Evolutionary conservation across 2,113 vertebrate species (phyloP).

Genomic region (Syrmaticus mikado): DNA sequence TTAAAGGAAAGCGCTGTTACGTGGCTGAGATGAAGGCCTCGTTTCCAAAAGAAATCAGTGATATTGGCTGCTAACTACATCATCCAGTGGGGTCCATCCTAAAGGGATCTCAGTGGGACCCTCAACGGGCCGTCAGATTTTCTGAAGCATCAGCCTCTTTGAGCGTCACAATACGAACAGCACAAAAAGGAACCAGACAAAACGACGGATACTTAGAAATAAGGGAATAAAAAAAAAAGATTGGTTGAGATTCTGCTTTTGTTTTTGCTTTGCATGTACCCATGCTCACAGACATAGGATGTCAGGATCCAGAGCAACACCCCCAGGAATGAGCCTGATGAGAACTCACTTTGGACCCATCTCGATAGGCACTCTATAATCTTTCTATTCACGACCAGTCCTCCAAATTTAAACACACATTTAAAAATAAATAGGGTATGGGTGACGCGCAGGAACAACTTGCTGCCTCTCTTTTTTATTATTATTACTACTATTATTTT

Average conservation of each 20-base stretch:
- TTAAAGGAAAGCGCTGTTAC: background rate
- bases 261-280: background rate
- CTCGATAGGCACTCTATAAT: constrained; percentile 1
- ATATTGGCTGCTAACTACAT: background rate
- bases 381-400: background rate
- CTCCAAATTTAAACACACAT: constrained; percentile 4
- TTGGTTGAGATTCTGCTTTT: background rate
- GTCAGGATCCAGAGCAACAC: background rate
- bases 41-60: background rate
- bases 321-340: background rate
- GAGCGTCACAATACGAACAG: background rate
- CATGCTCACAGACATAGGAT: background rate
- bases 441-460: constrained; percentile 3
- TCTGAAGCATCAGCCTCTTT: background rate
- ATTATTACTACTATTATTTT: background rate
- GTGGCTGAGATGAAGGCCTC: background rate
- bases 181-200: background rate
- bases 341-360: rapidly evolving
- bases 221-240: background rate
- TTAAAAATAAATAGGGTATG: constrained; percentile 23
- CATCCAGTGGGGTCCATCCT: background rate
- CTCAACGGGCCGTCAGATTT: background rate
- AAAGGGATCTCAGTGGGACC: background rate
- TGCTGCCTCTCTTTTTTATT: background rate
- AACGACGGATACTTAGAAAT: background rate